Evolutionary conservation across 2,888 invertebrate species (phyloP), one percentile per base, ranked within the genome.

Genomic region (Tiphia femorata): DNA sequence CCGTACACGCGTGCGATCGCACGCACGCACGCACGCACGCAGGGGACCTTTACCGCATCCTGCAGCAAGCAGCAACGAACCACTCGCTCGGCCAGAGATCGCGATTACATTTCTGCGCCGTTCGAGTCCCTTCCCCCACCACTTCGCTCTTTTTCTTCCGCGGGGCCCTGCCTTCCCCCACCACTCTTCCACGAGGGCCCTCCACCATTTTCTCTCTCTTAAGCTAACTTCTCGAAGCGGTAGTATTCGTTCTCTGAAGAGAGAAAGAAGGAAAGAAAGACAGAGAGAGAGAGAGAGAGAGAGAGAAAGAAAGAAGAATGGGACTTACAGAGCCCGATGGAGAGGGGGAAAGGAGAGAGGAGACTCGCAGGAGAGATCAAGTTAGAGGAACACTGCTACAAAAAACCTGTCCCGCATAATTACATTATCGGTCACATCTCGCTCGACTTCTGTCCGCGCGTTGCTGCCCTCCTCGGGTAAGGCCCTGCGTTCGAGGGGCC

Each of bases 321-420:
- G n/a, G n/a, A n/a, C n/a, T n/a, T n/a, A n/a, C n/a, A n/a, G n/a
- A n/a, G n/a, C n/a, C n/a, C n/a, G n/a, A n/a, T n/a, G 38, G 17
- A 41, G 44, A 21, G 30, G 17, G 10, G 30, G 41, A 29, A 38
- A 17, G 16, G 17, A 29, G 20, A 23, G 35, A 37, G 20, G 41
- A 40, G 29, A 14, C 23, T 46, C 60, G 55, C 52, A 33, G 27
- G 50, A 54, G 54, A 67, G 64, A 67, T 62, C 72, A 58, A 62
- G 67, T 65, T 62, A 60, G 62, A 64, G 64, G n/a, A n/a, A n/a
- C 50, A 58, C 48, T 47, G 59, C 56, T 52, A 71, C 65, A 73
- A 79, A 79, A 76, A 78, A 77, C 77, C 70, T 73, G 78, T 78
- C 76, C 71, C 62, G 76, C 68, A 75, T 76, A 76, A 79, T 79